A percentile compares a stretch with the other conserved stretches of the same genome.
These are phyloP conservation scores for Cydia amplana DNA, from an alignment of 1,140 invertebrate species.

Conservation along the genomic window DNA sequence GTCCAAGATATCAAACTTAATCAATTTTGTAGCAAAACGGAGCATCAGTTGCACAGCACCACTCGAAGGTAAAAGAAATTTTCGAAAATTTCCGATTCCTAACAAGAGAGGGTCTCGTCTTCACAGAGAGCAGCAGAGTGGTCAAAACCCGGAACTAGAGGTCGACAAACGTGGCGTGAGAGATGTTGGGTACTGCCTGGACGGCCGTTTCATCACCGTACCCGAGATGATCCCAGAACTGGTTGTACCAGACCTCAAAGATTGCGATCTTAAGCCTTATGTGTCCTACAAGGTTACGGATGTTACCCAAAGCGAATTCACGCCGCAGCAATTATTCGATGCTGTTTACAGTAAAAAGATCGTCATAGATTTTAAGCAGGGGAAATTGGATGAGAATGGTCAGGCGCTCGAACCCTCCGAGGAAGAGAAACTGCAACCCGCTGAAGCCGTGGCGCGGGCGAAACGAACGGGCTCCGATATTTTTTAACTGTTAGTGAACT, in stretches of 20 bases:
- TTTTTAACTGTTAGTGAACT: constrained; percentile 75
- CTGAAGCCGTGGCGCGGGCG: constrained; percentile 85
- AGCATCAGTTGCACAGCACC: constrained; percentile 81
- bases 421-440: constrained; percentile 85
- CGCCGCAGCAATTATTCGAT: constrained; percentile 91
- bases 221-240: constrained; percentile 96
- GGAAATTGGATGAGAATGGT: constrained; percentile 85
- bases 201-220: constrained; percentile 82
- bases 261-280: constrained; percentile 93
- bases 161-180: constrained; percentile 85
- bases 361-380: constrained; percentile 86
- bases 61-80: constrained; percentile 87
- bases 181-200: constrained; percentile 80
- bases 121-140: constrained; percentile 83
- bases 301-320: constrained; percentile 89
- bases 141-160: constrained; percentile 82
- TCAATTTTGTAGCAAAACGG: constrained; percentile 70
- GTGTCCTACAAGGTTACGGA: constrained; percentile 91
- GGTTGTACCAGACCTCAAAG: constrained; percentile 93
- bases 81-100: constrained; percentile 86
- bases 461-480: constrained; percentile 89
- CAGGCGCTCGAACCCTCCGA: constrained; percentile 85
- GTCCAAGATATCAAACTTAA: constrained; percentile 59
- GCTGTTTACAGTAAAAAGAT: constrained; percentile 91
- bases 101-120: constrained; percentile 86